Evolutionary conservation across 2,113 vertebrate genomes (phyloP).

Genomic region (Macquaria australasica): DNA sequence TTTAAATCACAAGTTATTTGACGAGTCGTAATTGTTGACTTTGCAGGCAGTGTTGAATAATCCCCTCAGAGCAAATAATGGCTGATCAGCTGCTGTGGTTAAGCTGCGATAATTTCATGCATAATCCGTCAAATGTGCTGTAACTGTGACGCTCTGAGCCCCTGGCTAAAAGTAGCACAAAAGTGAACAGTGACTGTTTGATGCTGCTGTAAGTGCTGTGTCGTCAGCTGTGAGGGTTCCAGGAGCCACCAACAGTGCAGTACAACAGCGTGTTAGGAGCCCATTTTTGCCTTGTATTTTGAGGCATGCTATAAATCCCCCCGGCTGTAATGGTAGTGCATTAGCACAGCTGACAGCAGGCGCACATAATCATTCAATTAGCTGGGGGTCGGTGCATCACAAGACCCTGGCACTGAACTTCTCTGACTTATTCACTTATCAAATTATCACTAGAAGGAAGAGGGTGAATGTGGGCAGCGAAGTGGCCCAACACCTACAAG

Average conservation of each 20-base stretch:
- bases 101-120: constrained; percentile 31
- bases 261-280: constrained; percentile 3
- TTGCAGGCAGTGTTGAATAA: constrained; percentile 23
- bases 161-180: constrained; percentile 1
- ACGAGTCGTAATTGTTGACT: constrained; percentile 6
- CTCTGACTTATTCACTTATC: constrained; percentile 55
- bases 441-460: constrained; percentile 46
- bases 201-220: not conserved
- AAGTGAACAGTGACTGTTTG: constrained; percentile 4
- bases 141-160: not conserved
- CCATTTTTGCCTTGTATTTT: constrained; percentile 31
- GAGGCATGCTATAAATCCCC: constrained; percentile 54
- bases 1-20: constrained; percentile 12
- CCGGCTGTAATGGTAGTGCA: constrained; percentile 36
- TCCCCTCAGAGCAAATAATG: constrained; percentile 31
- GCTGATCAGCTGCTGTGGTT: constrained; percentile 35
- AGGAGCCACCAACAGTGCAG: not conserved
- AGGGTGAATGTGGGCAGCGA: not conserved
- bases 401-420: constrained; percentile 27
- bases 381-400: constrained; percentile 44
- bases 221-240: not conserved
- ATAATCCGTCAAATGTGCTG: constrained; percentile 31
- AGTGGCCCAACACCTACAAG: not conserved
- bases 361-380: constrained; percentile 61
- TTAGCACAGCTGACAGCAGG: constrained; percentile 60